Base-by-base conservation (phyloP, 2,888 invertebrate genomes). In the Aphodius granarius region DNA sequence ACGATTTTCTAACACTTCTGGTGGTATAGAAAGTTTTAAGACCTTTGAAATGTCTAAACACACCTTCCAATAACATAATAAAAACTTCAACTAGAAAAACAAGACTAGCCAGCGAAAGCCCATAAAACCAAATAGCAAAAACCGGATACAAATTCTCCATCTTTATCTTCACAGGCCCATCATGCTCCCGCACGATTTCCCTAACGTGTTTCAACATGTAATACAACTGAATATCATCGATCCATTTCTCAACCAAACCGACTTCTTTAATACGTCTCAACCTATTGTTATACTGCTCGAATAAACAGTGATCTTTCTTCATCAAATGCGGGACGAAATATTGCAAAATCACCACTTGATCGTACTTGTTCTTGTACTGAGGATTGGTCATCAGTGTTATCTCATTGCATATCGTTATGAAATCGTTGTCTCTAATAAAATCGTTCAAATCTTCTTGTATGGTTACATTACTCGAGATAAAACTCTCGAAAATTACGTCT, bases 161-260 rank as follows among this genome's bases (percentile, higher is more conserved):
- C 43, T 43, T 43, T 0, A 43, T 1, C 13, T 43, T 43, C 43
- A 43, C 13, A 43, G 43, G 43, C 4, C 43, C 43, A 13, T 13
- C 9, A 43, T 43, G 3, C 43, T 43, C 43, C 43, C 13, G 43
- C 6, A 43, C 1, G 43, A 43, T 9, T 43, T 43, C 43, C 6
- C 43, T 13, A 3, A 13, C 43, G 13, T 43, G 43, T 43, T 43
- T 43, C 43, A 43, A 13, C 43, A 43, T 43, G 43, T 43, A 43
- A 43, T 43, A 43, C 43, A 43, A 13, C 13, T 43, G 43, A 43
- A 43, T 43, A 43, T 76, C 76, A 3, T 63, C 66, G 18, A 70
- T 22, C 76, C 76, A 76, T 71, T 76, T 76, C 9, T 64, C 66
- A 1, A 76, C 9, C 15, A 76, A 63, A 0, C 76, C 76, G n/a